Base-by-base conservation (phyloP, 37 sponge, comb jelly and placozoan species). In the Halichondria panicea region DNA sequence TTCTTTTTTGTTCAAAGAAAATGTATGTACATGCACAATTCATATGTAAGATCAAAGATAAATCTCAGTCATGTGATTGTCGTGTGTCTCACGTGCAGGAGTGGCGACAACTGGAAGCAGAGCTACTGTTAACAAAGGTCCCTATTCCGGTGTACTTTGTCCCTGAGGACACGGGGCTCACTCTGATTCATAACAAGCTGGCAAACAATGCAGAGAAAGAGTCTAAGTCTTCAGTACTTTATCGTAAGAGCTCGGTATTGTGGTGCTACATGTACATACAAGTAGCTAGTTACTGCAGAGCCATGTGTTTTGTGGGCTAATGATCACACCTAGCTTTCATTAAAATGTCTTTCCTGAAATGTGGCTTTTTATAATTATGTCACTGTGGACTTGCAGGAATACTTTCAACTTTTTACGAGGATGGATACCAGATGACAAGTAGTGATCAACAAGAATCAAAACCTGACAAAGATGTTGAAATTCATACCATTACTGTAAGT, bases 61-160 rank as follows among this genome's bases (percentile, higher is more conserved):
- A 48, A 15, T 18, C 11, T 18, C 11, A 48, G 52, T 48, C 11
- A 22, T 58, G 60, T 25, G 12, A 58, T n/a, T 24, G 27, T 8
- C 27, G 15, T 58, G 15, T 58, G 60, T 22, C 7, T 58, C 15
- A 7, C n/a, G 15, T 22, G 0, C 46, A 76, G 83, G 42, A 76
- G 37, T 94, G 95, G 95, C 65, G 56, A 72, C 77, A 81, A 60
- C 43, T 91, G 55, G 95, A 94, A 55, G 25, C 48, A 1, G 44
- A 75, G 36, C 54, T 93, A 11, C 71, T 94, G n/a, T 19, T 43
- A 8, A 28, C 41, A 55, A 85, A 87, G 32, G 60, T 91, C 7
- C 43, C 71, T 40, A 91, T 94, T 35, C 95, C 95, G 21, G 81
- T 94, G 8, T 94, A 94, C 55, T 83, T 94, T 71, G 71, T 80